phyloP scores from a whole-genome alignment of 1,140 invertebrate species.

The Parasteatoda tepidariorum region DNA sequence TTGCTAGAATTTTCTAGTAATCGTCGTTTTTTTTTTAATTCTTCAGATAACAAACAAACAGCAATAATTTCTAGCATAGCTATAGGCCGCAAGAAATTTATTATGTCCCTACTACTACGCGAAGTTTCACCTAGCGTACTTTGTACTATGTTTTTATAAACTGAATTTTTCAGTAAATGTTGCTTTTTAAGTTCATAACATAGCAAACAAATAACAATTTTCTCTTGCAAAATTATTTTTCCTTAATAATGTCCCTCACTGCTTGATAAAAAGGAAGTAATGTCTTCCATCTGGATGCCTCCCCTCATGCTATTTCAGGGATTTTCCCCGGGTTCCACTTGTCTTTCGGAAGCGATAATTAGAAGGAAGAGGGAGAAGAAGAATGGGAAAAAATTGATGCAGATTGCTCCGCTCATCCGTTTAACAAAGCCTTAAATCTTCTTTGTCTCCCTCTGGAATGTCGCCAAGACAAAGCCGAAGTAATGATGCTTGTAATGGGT shows the following conservation, averaged over 20 bases:
- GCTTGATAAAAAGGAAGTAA: background rate
- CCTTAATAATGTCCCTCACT: background rate
- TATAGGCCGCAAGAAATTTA: no score
- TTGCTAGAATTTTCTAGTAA: no score
- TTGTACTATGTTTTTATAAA: no score
- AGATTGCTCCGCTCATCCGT: conserved; percentile 21
- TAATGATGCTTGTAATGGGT: conserved; percentile 50
- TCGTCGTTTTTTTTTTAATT: no score
- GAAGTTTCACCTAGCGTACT: no score
- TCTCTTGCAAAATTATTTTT: background rate
- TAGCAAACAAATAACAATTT: background rate
- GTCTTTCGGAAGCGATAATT: conserved; percentile 29
- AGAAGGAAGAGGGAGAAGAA: background rate
- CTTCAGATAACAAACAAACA: no score
- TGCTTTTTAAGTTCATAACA: no score
- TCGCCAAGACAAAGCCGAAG: conserved; percentile 39
- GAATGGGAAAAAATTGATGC: background rate
- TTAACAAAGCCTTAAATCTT: conserved; percentile 33
- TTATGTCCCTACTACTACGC: no score
- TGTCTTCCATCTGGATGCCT: background rate
- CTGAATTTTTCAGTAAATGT: no score
- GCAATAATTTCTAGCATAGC: no score
- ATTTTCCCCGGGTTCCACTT: background rate
- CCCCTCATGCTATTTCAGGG: background rate
- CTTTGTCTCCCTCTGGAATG: conserved; percentile 17